A percentile compares a stretch with the other conserved stretches of the same genome.
phyloP scores from a whole-genome alignment of 1,140 invertebrate genomes.

The Cydia splendana region DNA sequence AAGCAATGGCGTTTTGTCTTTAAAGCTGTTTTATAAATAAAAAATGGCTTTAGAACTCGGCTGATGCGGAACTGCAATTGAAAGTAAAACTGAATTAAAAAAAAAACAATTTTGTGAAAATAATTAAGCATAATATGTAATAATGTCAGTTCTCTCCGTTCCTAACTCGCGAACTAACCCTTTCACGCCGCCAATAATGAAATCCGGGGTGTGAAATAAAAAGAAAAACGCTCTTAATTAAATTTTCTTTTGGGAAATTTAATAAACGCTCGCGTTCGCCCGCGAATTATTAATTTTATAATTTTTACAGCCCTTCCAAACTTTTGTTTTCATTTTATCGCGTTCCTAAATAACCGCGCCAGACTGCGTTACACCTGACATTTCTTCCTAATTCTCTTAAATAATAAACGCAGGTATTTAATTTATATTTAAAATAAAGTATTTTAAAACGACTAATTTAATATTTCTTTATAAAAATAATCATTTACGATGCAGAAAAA shows the following conservation, averaged over 20 bases:
- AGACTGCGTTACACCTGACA: not conserved
- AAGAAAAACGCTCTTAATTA: slow-evolving; percentile 77
- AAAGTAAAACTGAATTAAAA: too few species aligned
- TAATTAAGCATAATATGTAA: not conserved
- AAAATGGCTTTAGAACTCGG: too few species aligned
- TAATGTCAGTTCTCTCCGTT: slow-evolving; percentile 43
- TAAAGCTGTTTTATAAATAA: too few species aligned
- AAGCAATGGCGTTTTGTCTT: too few species aligned
- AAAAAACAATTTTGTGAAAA: not conserved
- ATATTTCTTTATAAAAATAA: too few species aligned
- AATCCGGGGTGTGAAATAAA: slow-evolving; percentile 78
- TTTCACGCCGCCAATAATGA: slow-evolving; percentile 71
- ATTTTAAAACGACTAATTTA: too few species aligned
- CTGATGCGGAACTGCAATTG: too few species aligned
- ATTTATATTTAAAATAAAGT: not conserved
- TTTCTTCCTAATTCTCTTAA: not conserved
- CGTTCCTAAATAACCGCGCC: slow-evolving; percentile 27
- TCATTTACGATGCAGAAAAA: too few species aligned
- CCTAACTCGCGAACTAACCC: slow-evolving; percentile 59
- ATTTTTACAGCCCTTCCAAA: slow-evolving; percentile 26
- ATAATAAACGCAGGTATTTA: not conserved
- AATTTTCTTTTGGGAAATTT: slow-evolving; percentile 78
- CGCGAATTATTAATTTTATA: slow-evolving; percentile 33
- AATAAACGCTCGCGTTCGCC: slow-evolving; percentile 57
- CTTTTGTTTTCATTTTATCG: slow-evolving; percentile 22